Evolutionary conservation across 1,140 invertebrate genomes (phyloP).

Genomic region (Hermetia illucens): DNA sequence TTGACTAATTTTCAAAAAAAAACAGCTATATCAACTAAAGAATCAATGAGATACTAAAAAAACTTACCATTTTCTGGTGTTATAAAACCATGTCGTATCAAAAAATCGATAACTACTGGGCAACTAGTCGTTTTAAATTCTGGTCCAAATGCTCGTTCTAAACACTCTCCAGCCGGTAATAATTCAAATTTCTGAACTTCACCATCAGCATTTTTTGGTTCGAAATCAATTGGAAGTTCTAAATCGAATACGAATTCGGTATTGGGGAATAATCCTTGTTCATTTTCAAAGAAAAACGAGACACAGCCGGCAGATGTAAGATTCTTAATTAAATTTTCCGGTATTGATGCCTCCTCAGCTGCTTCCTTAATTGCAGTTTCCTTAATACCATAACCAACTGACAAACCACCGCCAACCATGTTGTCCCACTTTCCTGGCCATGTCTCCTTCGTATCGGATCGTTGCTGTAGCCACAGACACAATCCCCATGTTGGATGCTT

Average conservation of each 20-base stretch:
- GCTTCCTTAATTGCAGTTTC: slow-evolving; percentile 89
- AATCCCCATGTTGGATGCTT: slow-evolving; percentile 67
- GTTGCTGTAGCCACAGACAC: slow-evolving; percentile 84
- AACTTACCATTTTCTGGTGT: slow-evolving; percentile 72
- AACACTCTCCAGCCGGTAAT: slow-evolving; percentile 60
- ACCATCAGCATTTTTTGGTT: slow-evolving; percentile 79
- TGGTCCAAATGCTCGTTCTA: slow-evolving; percentile 62
- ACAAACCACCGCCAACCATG: slow-evolving; percentile 85
- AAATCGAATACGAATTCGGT: slow-evolving; percentile 92
- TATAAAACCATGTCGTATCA: slow-evolving; percentile 78
- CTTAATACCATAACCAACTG: slow-evolving; percentile 70
- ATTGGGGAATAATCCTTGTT: slow-evolving; percentile 83
- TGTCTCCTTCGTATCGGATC: slow-evolving; percentile 81
- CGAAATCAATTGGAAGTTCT: slow-evolving; percentile 76
- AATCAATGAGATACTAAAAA: too few relatives aligned
- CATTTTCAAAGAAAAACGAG: slow-evolving; percentile 83
- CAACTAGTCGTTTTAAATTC: slow-evolving; percentile 89
- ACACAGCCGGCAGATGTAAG: slow-evolving; percentile 69
- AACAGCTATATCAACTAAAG: too few relatives aligned
- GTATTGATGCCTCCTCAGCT: slow-evolving; percentile 82
- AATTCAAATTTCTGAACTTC: slow-evolving; percentile 85
- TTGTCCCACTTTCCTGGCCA: slow-evolving; percentile 93
- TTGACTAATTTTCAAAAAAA: too few relatives aligned
- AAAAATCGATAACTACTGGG: slow-evolving; percentile 79
- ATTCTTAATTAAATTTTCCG: slow-evolving; percentile 54